phyloP scores from a whole-genome alignment of 2,888 invertebrate genomes.

The Heliconius cydno region DNA sequence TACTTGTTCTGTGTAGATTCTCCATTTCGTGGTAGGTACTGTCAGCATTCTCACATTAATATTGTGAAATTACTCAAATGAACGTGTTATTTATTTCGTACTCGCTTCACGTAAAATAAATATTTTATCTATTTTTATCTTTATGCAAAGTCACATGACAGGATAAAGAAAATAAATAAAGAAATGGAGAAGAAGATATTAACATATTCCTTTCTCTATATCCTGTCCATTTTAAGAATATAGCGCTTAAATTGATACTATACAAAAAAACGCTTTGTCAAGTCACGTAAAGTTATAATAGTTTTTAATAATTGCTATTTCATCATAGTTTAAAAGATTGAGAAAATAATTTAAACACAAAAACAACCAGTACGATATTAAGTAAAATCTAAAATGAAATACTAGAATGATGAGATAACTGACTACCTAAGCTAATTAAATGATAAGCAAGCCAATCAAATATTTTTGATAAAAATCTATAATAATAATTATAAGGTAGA shows the following conservation, averaged over 20 bases:
- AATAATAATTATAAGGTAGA: not conserved
- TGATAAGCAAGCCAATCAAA: not conserved
- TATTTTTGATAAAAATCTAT: not conserved
- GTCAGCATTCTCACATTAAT: conserved; percentile 2
- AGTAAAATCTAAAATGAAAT: not conserved
- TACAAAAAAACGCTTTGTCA: too few species aligned
- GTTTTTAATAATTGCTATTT: too few species aligned
- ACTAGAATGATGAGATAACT: too few species aligned
- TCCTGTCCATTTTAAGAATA: too few species aligned
- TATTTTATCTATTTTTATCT: not conserved
- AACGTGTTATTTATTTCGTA: not conserved
- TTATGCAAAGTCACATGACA: not conserved
- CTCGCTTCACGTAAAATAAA: too few species aligned
- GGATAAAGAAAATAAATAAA: too few species aligned
- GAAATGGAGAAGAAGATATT: not conserved
- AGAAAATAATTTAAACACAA: not conserved
- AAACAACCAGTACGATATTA: not conserved
- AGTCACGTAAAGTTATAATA: too few species aligned
- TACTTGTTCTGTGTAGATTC: conserved; percentile 58
- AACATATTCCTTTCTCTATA: not conserved
- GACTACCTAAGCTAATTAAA: not conserved
- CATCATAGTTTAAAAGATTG: not conserved
- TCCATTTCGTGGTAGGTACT: conserved; percentile 39
- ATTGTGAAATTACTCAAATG: not conserved
- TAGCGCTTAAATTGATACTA: too few species aligned